phyloP scores from a whole-genome alignment of 2,113 vertebrate species.

The Atherinomorus stipes region DNA sequence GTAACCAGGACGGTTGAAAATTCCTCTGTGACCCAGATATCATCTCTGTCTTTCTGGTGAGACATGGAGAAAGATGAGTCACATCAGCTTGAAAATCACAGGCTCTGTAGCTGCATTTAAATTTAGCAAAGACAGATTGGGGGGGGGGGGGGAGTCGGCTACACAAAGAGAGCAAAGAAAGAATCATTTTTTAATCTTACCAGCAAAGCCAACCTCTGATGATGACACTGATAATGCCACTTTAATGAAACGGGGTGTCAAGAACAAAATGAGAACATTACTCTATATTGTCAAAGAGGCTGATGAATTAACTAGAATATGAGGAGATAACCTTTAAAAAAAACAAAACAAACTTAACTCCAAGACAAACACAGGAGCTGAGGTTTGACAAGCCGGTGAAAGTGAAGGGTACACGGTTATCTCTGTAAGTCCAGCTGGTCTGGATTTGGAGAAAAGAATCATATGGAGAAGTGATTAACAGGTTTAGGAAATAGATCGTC shows the following conservation, averaged over 20 bases:
- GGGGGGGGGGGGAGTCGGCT: not conserved
- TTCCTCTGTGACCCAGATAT: conserved; percentile 37
- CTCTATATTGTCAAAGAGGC: too few species aligned
- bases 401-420: too few species aligned
- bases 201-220: not conserved
- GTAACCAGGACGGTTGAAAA: not conserved
- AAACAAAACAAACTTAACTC: too few species aligned
- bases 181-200: not conserved
- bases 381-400: too few species aligned
- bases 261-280: not conserved
- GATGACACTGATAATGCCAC: not conserved
- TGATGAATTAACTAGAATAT: too few species aligned
- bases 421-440: too few species aligned
- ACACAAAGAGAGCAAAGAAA: not conserved
- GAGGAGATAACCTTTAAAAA: too few species aligned
- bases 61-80: conserved; percentile 25
- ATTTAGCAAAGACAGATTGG: not conserved
- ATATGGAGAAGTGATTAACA: too few species aligned
- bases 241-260: not conserved
- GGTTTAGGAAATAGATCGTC: too few species aligned
- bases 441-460: too few species aligned
- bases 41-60: conserved; percentile 16
- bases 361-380: too few species aligned
- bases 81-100: conserved; percentile 3
- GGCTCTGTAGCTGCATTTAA: conserved; percentile 16